Conservation (phyloP, 2,797 vertebrate species). For the Apogon talboti region DNA sequence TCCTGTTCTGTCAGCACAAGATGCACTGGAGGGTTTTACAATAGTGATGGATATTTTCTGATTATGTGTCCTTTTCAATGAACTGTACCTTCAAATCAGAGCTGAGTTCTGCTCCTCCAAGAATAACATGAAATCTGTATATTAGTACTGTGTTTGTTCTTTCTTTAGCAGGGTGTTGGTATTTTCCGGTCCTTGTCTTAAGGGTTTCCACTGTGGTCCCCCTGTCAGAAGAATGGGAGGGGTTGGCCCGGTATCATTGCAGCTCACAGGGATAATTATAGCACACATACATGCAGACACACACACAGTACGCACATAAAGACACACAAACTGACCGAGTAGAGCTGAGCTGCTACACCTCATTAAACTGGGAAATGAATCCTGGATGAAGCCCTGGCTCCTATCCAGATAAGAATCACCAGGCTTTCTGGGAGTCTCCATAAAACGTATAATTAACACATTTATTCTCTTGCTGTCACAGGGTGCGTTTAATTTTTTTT, state of each 20-base stretch:
- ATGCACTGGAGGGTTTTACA: conserved; percentile 38
- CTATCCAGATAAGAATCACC: conserved; percentile 71
- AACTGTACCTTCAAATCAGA: conserved; percentile 22
- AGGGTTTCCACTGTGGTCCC: conserved; percentile 41
- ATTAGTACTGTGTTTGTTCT: conserved; percentile 20
- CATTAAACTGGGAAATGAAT: conserved; percentile 83
- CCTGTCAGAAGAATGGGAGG: conserved; percentile 48
- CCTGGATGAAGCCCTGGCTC: conserved; percentile 66
- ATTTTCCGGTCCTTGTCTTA: conserved; percentile 26
- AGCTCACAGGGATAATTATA: conserved; percentile 65
- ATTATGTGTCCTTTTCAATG: conserved; percentile 22
- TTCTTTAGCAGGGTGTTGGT: conserved; percentile 15
- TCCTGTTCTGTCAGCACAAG: conserved; percentile 57
- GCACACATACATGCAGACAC: conserved; percentile 32
- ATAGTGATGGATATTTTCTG: conserved; percentile 33
- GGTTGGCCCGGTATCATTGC: conserved; percentile 47
- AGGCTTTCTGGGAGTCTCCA: conserved; percentile 58
- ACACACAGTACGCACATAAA: conserved; percentile 31
- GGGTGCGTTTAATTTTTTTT: conserved; percentile 15
- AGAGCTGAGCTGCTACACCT: conserved; percentile 70
- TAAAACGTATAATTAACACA: conserved; percentile 71
- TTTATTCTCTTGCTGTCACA: conserved; percentile 62
- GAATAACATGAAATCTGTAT: background rate
- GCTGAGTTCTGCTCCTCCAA: conserved; percentile 5
- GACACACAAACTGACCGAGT: conserved; percentile 57